Conservation (phyloP, 2,797 vertebrate genomes). For the Pangasius djambal region DNA sequence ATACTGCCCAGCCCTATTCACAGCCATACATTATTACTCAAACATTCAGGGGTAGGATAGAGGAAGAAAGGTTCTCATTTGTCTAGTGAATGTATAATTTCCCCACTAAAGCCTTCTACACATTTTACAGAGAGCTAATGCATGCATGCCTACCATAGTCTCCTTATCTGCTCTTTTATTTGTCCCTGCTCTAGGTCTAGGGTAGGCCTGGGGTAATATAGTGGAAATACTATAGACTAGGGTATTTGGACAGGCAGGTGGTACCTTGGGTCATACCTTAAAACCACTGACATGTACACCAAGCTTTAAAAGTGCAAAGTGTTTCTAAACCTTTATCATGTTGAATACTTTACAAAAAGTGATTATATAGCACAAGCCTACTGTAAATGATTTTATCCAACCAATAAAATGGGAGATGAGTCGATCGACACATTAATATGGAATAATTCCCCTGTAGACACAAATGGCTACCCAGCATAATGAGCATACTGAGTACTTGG, state of each 20-base stretch:
- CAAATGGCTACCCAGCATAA: not conserved
- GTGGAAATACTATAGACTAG: not conserved
- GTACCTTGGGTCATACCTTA: not conserved
- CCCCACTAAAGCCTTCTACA: no score
- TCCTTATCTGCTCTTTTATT: not conserved
- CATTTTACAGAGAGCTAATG: not conserved
- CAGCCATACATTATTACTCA: slow-evolving; percentile 35
- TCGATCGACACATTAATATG: not conserved
- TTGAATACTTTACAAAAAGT: not conserved
- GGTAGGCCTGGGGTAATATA: not conserved
- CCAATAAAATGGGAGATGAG: not conserved
- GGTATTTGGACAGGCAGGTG: not conserved
- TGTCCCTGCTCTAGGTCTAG: not conserved
- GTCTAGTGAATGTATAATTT: not conserved
- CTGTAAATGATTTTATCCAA: not conserved
- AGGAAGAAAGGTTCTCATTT: not conserved
- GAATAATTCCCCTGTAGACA: not conserved
- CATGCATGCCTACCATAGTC: not conserved
- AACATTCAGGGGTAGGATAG: not conserved
- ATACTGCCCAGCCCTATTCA: not conserved
- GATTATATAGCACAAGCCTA: no score
- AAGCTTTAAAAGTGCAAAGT: not conserved
- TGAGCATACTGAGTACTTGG: not conserved
- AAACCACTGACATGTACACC: not conserved
- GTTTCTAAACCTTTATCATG: not conserved